Evolutionary conservation across 2,113 vertebrate species (phyloP).

Genomic region (Sturnus vulgaris): DNA sequence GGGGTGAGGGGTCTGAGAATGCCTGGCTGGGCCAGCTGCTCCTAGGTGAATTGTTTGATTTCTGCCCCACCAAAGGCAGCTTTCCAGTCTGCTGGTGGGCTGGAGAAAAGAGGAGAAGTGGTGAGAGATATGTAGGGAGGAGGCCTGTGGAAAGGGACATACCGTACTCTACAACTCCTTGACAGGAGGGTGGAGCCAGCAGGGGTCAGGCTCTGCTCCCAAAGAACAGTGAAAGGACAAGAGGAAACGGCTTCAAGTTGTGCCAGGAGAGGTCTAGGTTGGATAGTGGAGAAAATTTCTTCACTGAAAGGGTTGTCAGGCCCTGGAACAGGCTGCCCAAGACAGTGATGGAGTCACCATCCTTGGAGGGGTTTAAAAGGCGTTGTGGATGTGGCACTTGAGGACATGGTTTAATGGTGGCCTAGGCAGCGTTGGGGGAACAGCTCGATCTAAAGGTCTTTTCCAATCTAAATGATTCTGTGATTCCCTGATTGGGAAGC

Average conservation of each 20-base stretch:
- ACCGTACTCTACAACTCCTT: background rate
- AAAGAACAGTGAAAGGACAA: background rate
- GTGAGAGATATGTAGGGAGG: background rate
- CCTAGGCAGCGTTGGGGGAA: background rate
- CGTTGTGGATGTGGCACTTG: rapidly evolving
- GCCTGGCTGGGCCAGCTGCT: background rate
- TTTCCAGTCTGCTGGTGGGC: background rate
- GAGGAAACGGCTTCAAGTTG: background rate
- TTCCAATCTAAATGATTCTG: background rate
- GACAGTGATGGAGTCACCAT: background rate
- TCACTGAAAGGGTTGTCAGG: background rate
- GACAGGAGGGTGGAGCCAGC: background rate
- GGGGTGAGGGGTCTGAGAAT: rapidly evolving
- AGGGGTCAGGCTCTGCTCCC: background rate
- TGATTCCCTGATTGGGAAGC: background rate
- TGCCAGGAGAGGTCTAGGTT: background rate
- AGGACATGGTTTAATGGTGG: background rate
- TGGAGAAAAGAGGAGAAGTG: background rate
- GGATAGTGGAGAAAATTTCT: background rate
- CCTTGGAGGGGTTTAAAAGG: background rate
- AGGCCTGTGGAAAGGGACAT: background rate
- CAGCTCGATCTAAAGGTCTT: background rate
- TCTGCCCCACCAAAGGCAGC: background rate
- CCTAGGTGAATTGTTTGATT: background rate
- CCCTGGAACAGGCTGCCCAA: background rate